Percentiles rank a stretch among this genome's conserved stretches.
These are phyloP conservation scores for Rhea pennata DNA, from an alignment of 2,113 vertebrate genomes.

Conservation along the genomic window DNA sequence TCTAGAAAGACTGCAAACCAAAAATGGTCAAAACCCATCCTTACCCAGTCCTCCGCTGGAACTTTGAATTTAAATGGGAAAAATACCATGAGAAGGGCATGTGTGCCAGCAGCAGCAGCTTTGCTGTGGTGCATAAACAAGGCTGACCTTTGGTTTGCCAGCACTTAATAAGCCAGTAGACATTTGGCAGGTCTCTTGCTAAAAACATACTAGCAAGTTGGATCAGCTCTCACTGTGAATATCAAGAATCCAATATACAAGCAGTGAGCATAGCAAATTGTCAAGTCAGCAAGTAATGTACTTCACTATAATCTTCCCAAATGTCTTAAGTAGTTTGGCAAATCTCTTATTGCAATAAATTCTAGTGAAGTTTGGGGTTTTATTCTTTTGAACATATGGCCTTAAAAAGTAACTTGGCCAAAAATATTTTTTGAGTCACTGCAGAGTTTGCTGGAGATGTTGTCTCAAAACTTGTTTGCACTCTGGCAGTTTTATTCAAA, in stretches of 20 bases:
- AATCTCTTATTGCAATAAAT: conserved; percentile 73
- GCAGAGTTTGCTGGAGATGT: conserved; percentile 59
- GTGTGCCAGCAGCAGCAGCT: background rate
- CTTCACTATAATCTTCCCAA: conserved; percentile 66
- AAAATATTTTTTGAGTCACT: conserved; percentile 42
- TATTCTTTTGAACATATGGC: conserved; percentile 52
- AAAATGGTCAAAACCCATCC: background rate
- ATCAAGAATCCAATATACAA: conserved; percentile 58
- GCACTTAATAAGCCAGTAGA: conserved; percentile 48
- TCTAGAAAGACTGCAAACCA: background rate
- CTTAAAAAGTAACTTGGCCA: conserved; percentile 56
- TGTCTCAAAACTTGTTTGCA: conserved; percentile 71
- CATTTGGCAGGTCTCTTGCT: conserved; percentile 53
- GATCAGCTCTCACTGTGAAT: conserved; percentile 34
- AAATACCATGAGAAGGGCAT: background rate
- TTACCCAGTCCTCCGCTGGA: background rate
- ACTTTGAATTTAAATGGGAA: background rate
- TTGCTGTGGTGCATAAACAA: background rate
- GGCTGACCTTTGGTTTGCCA: conserved; percentile 49
- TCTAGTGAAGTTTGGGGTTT: conserved; percentile 21
- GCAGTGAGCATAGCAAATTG: conserved; percentile 51
- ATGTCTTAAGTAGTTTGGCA: conserved; percentile 72
- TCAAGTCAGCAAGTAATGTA: conserved; percentile 65
- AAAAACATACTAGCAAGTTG: conserved; percentile 55
- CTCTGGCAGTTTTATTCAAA: conserved; percentile 73